Conservation (phyloP, 2,888 invertebrate species). For the Hypsopygia costalis region DNA sequence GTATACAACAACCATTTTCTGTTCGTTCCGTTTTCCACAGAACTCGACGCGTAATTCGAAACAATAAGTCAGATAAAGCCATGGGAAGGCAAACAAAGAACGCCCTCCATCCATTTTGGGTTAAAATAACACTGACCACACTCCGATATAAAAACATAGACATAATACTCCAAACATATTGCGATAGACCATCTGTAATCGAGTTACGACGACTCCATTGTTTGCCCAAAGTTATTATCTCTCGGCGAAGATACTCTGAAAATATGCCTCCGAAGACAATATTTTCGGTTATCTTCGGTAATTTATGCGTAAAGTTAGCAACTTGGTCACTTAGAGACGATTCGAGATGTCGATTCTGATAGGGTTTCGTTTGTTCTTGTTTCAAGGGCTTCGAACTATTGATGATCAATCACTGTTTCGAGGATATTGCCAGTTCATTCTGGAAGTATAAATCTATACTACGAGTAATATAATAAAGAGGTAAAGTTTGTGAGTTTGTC, state of each 20-base stretch:
- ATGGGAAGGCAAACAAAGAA: too few species aligned
- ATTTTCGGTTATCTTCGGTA: constrained; percentile 74
- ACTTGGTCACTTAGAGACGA: constrained; percentile 66
- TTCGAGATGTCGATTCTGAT: constrained; percentile 62
- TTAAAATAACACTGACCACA: too few species aligned
- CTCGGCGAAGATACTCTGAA: constrained; percentile 43
- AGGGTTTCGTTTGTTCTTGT: constrained; percentile 14
- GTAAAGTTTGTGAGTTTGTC: too few species aligned
- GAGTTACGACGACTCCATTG: constrained; percentile 46
- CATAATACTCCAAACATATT: neutral
- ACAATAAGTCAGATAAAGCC: too few species aligned
- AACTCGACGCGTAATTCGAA: too few species aligned
- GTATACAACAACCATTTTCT: too few species aligned
- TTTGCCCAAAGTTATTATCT: constrained; percentile 63
- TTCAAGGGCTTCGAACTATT: neutral
- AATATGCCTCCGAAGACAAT: constrained; percentile 74
- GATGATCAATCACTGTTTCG: neutral
- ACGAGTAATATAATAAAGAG: too few species aligned
- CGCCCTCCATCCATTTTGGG: too few species aligned
- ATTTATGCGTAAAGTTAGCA: constrained; percentile 75
- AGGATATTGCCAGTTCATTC: too few species aligned
- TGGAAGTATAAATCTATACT: too few species aligned
- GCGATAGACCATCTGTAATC: constrained; percentile 21
- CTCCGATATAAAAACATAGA: too few species aligned
- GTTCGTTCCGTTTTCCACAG: too few species aligned